Base-by-base conservation (phyloP, 2,888 invertebrate species). In the Arctia plantaginis region DNA sequence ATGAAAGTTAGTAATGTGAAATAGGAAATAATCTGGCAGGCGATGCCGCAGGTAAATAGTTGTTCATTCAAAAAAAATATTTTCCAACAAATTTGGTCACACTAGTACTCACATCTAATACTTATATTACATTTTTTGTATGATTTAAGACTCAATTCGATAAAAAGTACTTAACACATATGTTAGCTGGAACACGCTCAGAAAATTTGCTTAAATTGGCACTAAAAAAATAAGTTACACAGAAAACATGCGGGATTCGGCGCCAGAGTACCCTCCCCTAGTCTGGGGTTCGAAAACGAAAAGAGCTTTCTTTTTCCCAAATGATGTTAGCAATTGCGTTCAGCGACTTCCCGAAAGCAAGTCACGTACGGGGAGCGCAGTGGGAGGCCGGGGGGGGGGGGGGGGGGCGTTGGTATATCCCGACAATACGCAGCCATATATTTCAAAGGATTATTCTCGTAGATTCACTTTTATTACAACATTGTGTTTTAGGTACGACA, bases 401-500 rank as follows among this genome's bases (percentile, higher is more conserved):
- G 51, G 27, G 41, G 39, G 39, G 41, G 72, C 10, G 51, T 59
- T 39, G 67, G 65, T 30, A 47, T 68, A 75, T 77, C 78, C 75
- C 79, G 75, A 82, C 85, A 83, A 80, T 81, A 82, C 77, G 78
- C 66, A 68, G 77, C 72, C 69, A 75, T 80, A 83, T 85, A 83
- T 82, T 79, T 82, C 83, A 83, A 80, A 80, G 77, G 79, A 85
- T 85, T 85, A 82, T 83, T 75, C 75, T 77, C 77, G 80, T 75
- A 76, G 76, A 80, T 85, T 80, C 78, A 64, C 71, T 79, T 81
- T 84, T 83, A 82, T 82, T 79, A 77, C 68, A 62, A 68, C 76
- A 77, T 80, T 83, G 71, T 82, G 74, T 79, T 79, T 71, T 78
- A 75, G 66, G 44, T 71, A 51, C 66, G 66, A 44, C 66, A 67